Evolutionary conservation across 1,140 invertebrate genomes (phyloP).

Genomic region (Magallana angulata): DNA sequence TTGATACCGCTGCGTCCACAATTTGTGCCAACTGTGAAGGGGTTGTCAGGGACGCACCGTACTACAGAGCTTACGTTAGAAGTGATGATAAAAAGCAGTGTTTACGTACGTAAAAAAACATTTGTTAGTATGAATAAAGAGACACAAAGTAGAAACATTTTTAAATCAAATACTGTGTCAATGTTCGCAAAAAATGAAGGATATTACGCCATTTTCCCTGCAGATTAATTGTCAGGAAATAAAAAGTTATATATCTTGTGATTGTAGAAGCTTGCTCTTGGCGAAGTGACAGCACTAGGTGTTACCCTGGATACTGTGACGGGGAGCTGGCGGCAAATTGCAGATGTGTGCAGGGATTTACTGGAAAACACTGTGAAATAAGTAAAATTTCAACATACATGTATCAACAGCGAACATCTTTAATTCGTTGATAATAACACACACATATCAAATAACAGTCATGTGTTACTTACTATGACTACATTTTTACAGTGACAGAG

Average conservation of each 20-base stretch:
- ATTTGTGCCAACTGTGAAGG: constrained; percentile 22
- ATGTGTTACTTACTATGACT: too few species aligned
- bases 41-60: background rate
- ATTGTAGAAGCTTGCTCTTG: constrained; percentile 60
- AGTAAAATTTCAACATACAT: constrained; percentile 44
- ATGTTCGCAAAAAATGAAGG: too few species aligned
- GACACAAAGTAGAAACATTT: too few species aligned
- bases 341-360: constrained; percentile 53
- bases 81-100: background rate
- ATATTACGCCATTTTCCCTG: too few species aligned
- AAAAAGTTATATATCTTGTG: background rate
- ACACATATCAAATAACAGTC: too few species aligned
- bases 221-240: too few species aligned
- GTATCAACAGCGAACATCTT: too few species aligned
- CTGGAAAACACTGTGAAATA: constrained; percentile 50
- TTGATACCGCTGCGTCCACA: background rate
- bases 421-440: too few species aligned
- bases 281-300: constrained; percentile 55
- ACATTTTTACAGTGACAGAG: constrained; percentile 23
- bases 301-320: constrained; percentile 57
- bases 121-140: too few species aligned
- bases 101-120: background rate
- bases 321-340: constrained; percentile 47
- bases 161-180: too few species aligned
- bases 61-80: background rate